Percentiles rank a stretch among this genome's conserved stretches.
phyloP scores from a whole-genome alignment of 2,797 vertebrate species.

The Sebastes paucispinis region DNA sequence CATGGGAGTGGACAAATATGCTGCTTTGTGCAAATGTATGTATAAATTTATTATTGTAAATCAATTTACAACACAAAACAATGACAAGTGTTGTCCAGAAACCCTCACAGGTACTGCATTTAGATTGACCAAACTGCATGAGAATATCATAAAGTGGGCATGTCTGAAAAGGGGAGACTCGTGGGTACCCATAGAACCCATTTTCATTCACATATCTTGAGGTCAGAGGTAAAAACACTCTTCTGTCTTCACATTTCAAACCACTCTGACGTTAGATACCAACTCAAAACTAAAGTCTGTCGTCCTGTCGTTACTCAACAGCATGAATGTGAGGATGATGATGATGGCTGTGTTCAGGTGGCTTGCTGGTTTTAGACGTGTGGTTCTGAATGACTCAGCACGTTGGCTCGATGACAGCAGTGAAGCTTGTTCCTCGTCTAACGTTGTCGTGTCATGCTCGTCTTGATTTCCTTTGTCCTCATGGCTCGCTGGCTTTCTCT shows the following conservation, averaged over 20 bases:
- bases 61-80: no score
- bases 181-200: no score
- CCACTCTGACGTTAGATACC: not conserved
- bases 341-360: not conserved
- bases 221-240: not conserved
- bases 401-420: not conserved
- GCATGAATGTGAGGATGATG: not conserved
- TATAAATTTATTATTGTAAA: no score
- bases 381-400: conserved; percentile 24
- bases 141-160: no score
- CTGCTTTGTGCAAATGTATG: no score
- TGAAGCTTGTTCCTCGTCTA: conserved; percentile 31
- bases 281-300: not conserved
- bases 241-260: not conserved
- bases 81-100: no score
- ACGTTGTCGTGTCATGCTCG: conserved; percentile 24
- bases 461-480: conserved; percentile 31
- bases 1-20: no score
- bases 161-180: no score
- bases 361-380: not conserved
- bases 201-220: no score
- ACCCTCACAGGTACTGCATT: no score
- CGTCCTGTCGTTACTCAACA: not conserved
- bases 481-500: not conserved
- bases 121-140: no score